A percentile compares a stretch with the other conserved stretches of the same genome.
These are phyloP conservation scores for Actinemys pallida DNA, from an alignment of 2,113 vertebrate genomes.

Conservation along the genomic window DNA sequence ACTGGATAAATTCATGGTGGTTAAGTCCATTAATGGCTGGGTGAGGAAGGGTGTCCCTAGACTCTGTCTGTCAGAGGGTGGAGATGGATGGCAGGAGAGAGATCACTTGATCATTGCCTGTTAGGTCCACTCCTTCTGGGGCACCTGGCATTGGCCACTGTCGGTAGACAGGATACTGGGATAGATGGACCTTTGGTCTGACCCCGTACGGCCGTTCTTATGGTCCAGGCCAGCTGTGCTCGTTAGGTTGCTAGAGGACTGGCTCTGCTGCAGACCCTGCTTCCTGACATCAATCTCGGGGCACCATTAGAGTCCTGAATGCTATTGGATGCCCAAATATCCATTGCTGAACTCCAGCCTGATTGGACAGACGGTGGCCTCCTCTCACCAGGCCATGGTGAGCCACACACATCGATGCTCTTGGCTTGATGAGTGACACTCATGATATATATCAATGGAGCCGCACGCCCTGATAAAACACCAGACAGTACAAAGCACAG, in stretches of 20 bases:
- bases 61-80: no score
- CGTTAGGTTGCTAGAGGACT: background rate
- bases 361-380: background rate
- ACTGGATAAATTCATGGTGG: no score
- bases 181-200: no score
- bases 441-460: background rate
- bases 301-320: background rate
- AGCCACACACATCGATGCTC: background rate
- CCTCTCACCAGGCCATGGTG: background rate
- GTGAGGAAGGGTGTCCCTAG: no score
- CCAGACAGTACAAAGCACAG: background rate
- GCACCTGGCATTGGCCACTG: no score
- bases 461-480: background rate
- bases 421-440: background rate
- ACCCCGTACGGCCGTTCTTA: no score
- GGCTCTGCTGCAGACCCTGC: no score
- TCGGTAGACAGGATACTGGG: no score
- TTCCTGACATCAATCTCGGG: background rate
- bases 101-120: no score
- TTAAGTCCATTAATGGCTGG: no score
- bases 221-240: background rate
- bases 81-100: no score
- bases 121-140: no score
- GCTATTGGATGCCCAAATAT: background rate
- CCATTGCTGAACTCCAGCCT: background rate